Percentiles rank a stretch among this genome's conserved stretches.
Evolutionary conservation across 2,797 vertebrate genomes (phyloP).

Genomic region (Salmo trutta): DNA sequence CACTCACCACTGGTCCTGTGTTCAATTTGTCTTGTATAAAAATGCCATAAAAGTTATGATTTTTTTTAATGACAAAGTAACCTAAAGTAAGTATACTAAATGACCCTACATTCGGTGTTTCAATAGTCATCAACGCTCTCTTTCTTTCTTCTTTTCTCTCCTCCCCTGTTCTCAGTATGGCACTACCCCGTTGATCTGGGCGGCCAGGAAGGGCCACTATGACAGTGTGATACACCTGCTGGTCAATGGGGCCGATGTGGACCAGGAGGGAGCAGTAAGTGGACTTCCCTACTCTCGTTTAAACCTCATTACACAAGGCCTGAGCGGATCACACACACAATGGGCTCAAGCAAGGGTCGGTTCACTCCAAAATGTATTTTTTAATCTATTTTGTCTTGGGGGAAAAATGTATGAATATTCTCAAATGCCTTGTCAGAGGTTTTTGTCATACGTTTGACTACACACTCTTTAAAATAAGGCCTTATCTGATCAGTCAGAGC

Average conservation of each 20-base stretch:
- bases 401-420: too few species aligned
- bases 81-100: too few species aligned
- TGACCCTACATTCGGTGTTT: not conserved
- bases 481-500: too few species aligned
- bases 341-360: too few species aligned
- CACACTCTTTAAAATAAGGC: too few species aligned
- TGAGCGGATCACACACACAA: too few species aligned
- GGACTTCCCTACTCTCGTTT: constrained; percentile 26
- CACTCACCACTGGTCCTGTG: not conserved
- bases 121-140: not conserved
- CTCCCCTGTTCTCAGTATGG: constrained; percentile 81
- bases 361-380: too few species aligned
- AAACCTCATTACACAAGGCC: not conserved
- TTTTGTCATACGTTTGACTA: too few species aligned
- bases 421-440: too few species aligned
- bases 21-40: not conserved
- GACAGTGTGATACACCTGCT: constrained; percentile 92
- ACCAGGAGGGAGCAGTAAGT: constrained; percentile 96
- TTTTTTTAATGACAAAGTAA: too few species aligned
- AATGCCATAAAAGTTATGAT: not conserved
- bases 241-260: constrained; percentile 92
- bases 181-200: constrained; percentile 96
- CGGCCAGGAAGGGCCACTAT: constrained; percentile 91
- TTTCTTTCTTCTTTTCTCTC: not conserved
- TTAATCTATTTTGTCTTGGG: too few species aligned